Evolutionary conservation across 2,888 invertebrate genomes (phyloP).

Genomic region (Lepidocyrtoides sp.): DNA sequence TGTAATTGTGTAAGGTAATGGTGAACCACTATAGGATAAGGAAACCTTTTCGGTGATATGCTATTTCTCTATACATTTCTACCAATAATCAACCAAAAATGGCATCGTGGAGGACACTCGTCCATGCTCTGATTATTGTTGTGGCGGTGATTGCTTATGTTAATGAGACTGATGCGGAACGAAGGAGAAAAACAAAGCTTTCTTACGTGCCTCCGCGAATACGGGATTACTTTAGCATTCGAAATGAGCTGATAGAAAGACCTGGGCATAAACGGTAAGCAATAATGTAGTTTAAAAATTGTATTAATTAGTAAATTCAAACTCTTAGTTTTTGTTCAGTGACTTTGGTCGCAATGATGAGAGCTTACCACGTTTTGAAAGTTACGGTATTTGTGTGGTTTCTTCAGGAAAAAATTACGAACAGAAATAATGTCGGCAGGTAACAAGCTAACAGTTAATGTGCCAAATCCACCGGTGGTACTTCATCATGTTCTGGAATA

Average conservation of each 20-base stretch:
- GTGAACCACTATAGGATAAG: slow-evolving; percentile 38
- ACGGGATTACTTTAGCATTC: slow-evolving; percentile 48
- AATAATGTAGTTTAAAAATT: slow-evolving; percentile 25
- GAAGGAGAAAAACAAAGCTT: slow-evolving; percentile 30
- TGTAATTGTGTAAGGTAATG: slow-evolving; percentile 48
- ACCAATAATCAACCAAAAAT: too few relatives aligned
- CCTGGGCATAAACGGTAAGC: slow-evolving; percentile 68
- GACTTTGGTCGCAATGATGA: too few relatives aligned
- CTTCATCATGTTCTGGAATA: slow-evolving; percentile 66
- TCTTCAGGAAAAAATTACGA: slow-evolving; percentile 58
- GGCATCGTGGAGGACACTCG: slow-evolving; percentile 63
- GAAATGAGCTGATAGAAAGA: slow-evolving; percentile 14
- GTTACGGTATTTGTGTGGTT: not conserved
- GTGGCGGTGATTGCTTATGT: slow-evolving; percentile 49
- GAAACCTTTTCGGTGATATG: not conserved
- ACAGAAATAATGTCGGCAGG: slow-evolving; percentile 64
- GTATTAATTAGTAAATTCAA: too few relatives aligned
- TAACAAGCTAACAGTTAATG: slow-evolving; percentile 57
- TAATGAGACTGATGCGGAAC: slow-evolving; percentile 67
- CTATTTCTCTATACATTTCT: too few relatives aligned
- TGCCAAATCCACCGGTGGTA: slow-evolving; percentile 66
- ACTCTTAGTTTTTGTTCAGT: too few relatives aligned
- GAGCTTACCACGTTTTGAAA: too few relatives aligned
- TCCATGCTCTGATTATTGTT: not conserved
- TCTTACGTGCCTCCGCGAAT: slow-evolving; percentile 38